Percentiles rank a stretch among this genome's conserved stretches.
Evolutionary conservation across 2,888 invertebrate genomes (phyloP).

Genomic region (Platerodrilus igneus): DNA sequence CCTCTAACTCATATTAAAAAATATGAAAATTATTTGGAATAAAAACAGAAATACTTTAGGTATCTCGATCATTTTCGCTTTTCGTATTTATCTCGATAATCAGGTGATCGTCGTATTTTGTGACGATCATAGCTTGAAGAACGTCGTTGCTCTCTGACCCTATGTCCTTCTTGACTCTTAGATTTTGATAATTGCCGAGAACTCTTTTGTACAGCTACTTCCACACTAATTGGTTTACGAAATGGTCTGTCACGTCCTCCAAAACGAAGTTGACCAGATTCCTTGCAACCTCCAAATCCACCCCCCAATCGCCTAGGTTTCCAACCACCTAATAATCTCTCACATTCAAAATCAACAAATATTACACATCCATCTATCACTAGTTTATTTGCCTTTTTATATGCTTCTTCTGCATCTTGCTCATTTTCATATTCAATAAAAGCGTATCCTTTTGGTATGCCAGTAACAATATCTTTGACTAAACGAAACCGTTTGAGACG

Average conservation of each 20-base stretch:
- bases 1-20: too few relatives aligned
- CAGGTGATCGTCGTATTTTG: too few relatives aligned
- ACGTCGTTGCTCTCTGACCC: too few relatives aligned
- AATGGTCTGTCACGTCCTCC: slow-evolving; percentile 78
- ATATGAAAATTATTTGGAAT: too few relatives aligned
- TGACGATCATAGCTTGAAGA: too few relatives aligned
- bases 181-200: too few relatives aligned
- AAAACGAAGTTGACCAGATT: slow-evolving; percentile 83
- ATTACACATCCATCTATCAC: slow-evolving; percentile 64
- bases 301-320: slow-evolving; percentile 81
- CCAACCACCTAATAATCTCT: slow-evolving; percentile 70
- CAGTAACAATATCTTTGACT: slow-evolving; percentile 77
- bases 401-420: slow-evolving; percentile 58
- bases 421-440: slow-evolving; percentile 75
- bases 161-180: too few relatives aligned
- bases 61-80: too few relatives aligned
- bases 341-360: slow-evolving; percentile 74
- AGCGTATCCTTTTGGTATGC: slow-evolving; percentile 75
- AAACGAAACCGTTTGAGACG: slow-evolving; percentile 59
- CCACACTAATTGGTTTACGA: slow-evolving; percentile 55
- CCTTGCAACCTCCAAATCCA: slow-evolving; percentile 80
- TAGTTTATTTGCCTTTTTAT: slow-evolving; percentile 56
- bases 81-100: too few relatives aligned
- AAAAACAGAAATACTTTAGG: too few relatives aligned
- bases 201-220: too few relatives aligned